Evolutionary conservation across 2,888 invertebrate species (phyloP).

Genomic region (Zygothrica quintamaculata): DNA sequence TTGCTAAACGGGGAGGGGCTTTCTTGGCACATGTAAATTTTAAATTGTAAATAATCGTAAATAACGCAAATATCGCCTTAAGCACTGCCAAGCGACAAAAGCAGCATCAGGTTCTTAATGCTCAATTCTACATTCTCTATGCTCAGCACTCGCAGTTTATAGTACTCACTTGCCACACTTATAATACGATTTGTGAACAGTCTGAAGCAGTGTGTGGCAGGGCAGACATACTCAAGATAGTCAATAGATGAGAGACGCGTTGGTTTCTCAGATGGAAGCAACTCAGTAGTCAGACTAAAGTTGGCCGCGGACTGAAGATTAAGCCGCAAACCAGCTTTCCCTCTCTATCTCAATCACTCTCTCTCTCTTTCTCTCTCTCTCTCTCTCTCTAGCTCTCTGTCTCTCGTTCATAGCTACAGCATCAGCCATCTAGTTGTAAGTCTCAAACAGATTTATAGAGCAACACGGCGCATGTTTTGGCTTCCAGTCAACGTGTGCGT

Average conservation of each 20-base stretch:
- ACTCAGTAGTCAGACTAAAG: conserved; percentile 52
- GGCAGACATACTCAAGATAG: background rate
- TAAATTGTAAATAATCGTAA: conserved; percentile 83
- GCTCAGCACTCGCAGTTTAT: conserved; percentile 2
- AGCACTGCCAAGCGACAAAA: conserved; percentile 74
- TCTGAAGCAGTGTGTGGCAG: background rate
- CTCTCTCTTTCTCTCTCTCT: too few species aligned
- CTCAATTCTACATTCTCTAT: background rate
- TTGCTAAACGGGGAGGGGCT: conserved; percentile 17
- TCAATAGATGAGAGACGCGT: conserved; percentile 33
- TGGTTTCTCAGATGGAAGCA: conserved; percentile 31
- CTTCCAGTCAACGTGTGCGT: conserved; percentile 66
- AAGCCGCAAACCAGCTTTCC: conserved; percentile 44
- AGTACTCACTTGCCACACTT: conserved; percentile 52
- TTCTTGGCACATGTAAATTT: conserved; percentile 72
- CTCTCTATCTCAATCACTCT: too few species aligned
- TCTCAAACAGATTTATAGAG: conserved; percentile 76
- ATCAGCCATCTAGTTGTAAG: conserved; percentile 8
- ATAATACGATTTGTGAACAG: conserved; percentile 47
- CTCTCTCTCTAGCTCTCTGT: too few species aligned
- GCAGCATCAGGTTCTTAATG: conserved; percentile 13
- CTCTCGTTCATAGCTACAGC: too few species aligned
- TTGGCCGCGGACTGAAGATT: conserved; percentile 44
- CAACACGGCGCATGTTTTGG: conserved; percentile 65
- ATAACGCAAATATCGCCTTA: conserved; percentile 82